Conservation (phyloP, 2,797 vertebrate species). For the Huso huso region DNA sequence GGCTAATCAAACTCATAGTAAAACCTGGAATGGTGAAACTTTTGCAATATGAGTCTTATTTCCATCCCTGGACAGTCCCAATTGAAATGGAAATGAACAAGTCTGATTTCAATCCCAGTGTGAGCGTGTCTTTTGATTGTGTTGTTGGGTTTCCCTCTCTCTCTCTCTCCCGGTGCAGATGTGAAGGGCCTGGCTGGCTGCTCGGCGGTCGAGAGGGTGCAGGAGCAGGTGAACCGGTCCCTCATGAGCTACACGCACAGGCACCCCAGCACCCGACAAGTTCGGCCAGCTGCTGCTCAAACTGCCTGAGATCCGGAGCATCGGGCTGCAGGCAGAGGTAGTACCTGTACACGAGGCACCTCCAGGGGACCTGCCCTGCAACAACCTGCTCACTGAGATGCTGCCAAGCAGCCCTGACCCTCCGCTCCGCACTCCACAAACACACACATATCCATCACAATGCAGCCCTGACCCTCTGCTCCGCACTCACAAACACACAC, state of each 20-base stretch:
- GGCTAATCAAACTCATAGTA: too few relatives aligned
- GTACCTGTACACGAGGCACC: constrained; percentile 71
- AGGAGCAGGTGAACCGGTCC: constrained; percentile 63
- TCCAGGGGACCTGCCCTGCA: constrained; percentile 72
- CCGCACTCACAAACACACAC: too few relatives aligned
- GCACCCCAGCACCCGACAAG: constrained; percentile 63
- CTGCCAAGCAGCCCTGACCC: constrained; percentile 60
- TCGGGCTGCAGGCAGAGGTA: constrained; percentile 70
- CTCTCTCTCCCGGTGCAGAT: constrained; percentile 37
- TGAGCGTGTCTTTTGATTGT: too few relatives aligned
- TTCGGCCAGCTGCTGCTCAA: constrained; percentile 70
- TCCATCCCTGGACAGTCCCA: too few relatives aligned
- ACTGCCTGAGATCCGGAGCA: constrained; percentile 69
- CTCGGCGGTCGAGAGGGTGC: constrained; percentile 63
- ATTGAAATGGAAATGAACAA: too few relatives aligned
- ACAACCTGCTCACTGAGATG: constrained; percentile 71
- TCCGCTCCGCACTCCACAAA: too few relatives aligned
- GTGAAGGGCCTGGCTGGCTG: constrained; percentile 60
- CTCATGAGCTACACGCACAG: constrained; percentile 67
- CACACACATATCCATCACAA: too few relatives aligned
- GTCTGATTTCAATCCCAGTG: neutral
- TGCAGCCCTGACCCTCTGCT: too few relatives aligned
- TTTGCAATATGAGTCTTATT: too few relatives aligned
- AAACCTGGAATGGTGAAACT: too few relatives aligned
- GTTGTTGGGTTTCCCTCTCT: too few relatives aligned